Evolutionary conservation across 1,140 invertebrate species (phyloP), one percentile per base, ranked within the genome.

Genomic region (fruit fly (Drosophila melanogaster)): DNA sequence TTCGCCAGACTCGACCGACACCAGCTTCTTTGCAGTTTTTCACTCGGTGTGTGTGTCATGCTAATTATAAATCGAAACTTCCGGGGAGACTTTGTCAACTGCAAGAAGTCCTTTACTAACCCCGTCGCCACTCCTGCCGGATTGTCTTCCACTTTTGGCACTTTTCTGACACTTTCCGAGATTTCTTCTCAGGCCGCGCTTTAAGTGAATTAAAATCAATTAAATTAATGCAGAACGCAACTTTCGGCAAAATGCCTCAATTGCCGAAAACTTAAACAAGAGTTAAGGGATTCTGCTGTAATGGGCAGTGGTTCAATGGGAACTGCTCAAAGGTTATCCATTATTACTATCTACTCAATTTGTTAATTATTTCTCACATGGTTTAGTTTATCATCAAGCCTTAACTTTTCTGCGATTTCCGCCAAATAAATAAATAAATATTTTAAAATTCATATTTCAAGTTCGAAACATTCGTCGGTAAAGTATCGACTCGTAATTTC

Each of bases 61-160:
- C 84, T 89, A 89, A 89, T 89, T 89, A 89, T 89, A 89, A 89
- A 90, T 89, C 80, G 85, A 89, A 89, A 89, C 85, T 89, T 89
- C 64, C 73, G 72, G 57, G 84, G 79, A 90, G 84, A 89, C 84
- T 89, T 89, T 89, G 85, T 89, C 85, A 89, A 89, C 76, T 73
- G 76, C 84, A 79, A 72, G 74, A 81, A 70, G 38, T 67, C 38
- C 11, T 11, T 46, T n/a, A 17, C 11, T 7, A 22, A 17, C 26
- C 37, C n/a, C 53, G 0, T 4, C n/a, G 35, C 12, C 26, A 38
- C 1, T 11, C 12, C 37, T 10, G 11, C n/a, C 22, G 3, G 54
- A 24, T 30, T 60, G 38, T 64, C 71, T 62, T 50, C 19, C 47
- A 46, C 35, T 70, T 58, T 44, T 74, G 71, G 56, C 66, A 86